phyloP scores from a whole-genome alignment of 2,113 vertebrate species.

The Arenaria interpres region DNA sequence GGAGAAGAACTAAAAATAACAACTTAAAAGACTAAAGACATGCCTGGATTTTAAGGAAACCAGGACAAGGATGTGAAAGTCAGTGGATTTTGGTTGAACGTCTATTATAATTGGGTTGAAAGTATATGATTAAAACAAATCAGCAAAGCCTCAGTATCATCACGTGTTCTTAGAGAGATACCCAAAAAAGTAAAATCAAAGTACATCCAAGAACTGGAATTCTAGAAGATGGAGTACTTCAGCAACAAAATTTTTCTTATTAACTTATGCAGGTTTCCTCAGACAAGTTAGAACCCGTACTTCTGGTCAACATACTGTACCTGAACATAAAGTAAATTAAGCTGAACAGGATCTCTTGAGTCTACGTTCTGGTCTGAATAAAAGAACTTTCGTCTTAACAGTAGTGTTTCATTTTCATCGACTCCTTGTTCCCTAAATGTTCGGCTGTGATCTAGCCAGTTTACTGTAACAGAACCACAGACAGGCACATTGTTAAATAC shows the following conservation, averaged over 20 bases:
- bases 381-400: conserved; percentile 95
- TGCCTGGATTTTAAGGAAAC: background rate
- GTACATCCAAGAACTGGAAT: background rate
- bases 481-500: accelerated
- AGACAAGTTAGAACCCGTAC: background rate
- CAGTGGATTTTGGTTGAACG: background rate
- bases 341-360: conserved; percentile 95
- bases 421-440: conserved; percentile 97
- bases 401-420: conserved; percentile 91
- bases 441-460: conserved; percentile 97
- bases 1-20: background rate
- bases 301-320: conserved; percentile 62
- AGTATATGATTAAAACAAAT: background rate
- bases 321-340: conserved; percentile 98
- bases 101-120: background rate
- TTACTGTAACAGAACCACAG: conserved; percentile 80
- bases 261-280: background rate
- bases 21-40: background rate
- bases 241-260: background rate
- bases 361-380: conserved; percentile 99
- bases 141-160: background rate
- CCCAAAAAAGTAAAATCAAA: background rate
- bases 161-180: background rate
- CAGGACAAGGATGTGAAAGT: background rate
- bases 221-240: background rate